A percentile compares a stretch with the other conserved stretches of the same genome.
These are phyloP conservation scores for Tuberolachnus salignus DNA, from an alignment of 2,888 invertebrate species.

Conservation along the genomic window DNA sequence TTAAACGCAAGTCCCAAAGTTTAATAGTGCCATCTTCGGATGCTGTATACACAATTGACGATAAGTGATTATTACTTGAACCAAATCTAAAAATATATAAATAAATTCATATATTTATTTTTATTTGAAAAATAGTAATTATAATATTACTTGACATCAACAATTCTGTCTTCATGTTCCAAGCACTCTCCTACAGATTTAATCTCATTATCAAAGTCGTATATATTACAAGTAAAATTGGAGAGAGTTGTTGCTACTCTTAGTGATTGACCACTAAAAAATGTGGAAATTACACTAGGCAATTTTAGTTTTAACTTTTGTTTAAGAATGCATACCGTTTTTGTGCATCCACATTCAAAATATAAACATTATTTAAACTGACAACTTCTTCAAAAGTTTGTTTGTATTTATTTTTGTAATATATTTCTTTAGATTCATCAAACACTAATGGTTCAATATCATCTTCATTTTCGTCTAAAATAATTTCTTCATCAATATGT, in stretches of 20 bases:
- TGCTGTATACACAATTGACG: slow-evolving; percentile 48
- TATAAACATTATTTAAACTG: slow-evolving; percentile 67
- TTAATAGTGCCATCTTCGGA: slow-evolving; percentile 57
- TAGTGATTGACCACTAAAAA: slow-evolving; percentile 63
- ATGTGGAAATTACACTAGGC: not conserved
- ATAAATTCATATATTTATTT: not conserved
- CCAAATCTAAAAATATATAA: slow-evolving; percentile 31
- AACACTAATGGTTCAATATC: slow-evolving; percentile 12
- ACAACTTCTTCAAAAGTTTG: slow-evolving; percentile 65
- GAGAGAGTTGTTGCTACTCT: slow-evolving; percentile 65
- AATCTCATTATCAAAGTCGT: slow-evolving; percentile 59
- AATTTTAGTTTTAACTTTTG: not conserved
- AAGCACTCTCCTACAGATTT: not conserved
- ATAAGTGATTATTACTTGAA: slow-evolving; percentile 1
- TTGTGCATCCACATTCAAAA: slow-evolving; percentile 68
- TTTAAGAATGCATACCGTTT: slow-evolving; percentile 15
- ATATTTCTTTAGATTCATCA: slow-evolving; percentile 26
- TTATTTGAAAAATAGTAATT: not conserved
- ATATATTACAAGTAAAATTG: slow-evolving; percentile 65
- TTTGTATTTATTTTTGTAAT: slow-evolving; percentile 49
- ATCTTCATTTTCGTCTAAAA: not conserved
- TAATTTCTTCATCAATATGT: not conserved
- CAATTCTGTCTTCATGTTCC: slow-evolving; percentile 57
- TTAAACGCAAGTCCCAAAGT: slow-evolving; percentile 70
- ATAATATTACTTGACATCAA: slow-evolving; percentile 57